Base-by-base conservation (phyloP, 2,888 invertebrate species). In the Drosophila subsilvestris region DNA sequence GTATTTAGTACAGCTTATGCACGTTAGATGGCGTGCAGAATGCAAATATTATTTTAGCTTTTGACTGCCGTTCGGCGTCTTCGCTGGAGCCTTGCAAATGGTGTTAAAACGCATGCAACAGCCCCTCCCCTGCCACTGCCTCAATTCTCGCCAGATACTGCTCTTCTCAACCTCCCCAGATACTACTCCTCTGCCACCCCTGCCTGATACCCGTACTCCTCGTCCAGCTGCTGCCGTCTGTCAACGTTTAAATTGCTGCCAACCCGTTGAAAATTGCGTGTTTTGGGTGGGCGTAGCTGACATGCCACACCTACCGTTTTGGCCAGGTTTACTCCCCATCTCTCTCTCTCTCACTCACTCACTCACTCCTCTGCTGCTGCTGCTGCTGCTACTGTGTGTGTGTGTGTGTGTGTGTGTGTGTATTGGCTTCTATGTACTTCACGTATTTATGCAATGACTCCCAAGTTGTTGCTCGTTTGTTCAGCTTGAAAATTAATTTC, bases 11-110 rank as follows among this genome's bases (percentile, higher is more conserved):
- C 73, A 78, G 58, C 66, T 49, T 74, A 51, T 80, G 83, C 79
- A 86, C 79, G 79, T 83, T 86, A 86, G 86, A 76, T 88, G 81
- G 88, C 88, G 89, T 89, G 88, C 88, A 76, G 80, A 87, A 84
- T 86, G 88, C 88, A 88, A 88, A 88, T 89, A 89, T 89, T 88
- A 89, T 86, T 84, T 86, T 80, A 79, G 76, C 82, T 80, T 82
- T 80, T 82, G 78, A 73, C 78, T 77, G 37, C 37, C 37, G 37
- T 50, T 58, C 66, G 80, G 70, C 74, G 70, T 78, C 80, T 74
- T 78, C 80, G 78, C 67, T 72, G 71, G 55, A 72, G 79, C 75
- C 75, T 70, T 67, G 70, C 76, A 74, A 84, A 88, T 88, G 86
- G 88, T 86, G 86, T 86, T 88, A 86, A 86, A 86, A 86, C 86